A percentile compares a stretch with the other conserved stretches of the same genome.
Conservation (phyloP, 2,888 invertebrate genomes). For the Drosophila lutescens region DNA sequence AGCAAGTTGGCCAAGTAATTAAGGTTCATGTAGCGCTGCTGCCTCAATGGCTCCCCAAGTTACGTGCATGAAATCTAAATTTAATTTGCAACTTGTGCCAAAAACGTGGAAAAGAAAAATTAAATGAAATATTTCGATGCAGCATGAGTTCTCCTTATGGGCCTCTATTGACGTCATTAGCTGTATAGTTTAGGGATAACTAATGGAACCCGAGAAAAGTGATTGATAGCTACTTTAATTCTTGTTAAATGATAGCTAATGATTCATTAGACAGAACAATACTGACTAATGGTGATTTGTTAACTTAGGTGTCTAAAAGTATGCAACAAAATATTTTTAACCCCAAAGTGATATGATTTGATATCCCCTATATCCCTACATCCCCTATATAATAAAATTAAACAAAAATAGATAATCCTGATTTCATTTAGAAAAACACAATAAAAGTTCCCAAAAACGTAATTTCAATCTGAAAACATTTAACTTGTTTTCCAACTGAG, state of each 20-base stretch:
- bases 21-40: constrained; percentile 47
- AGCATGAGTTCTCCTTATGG: constrained; percentile 42
- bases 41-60: constrained; percentile 36
- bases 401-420: too few species aligned
- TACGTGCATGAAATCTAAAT: constrained; percentile 79
- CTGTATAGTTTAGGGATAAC: background rate
- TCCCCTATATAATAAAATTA: too few species aligned
- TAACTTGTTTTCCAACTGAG: background rate
- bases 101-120: constrained; percentile 39
- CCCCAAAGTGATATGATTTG: too few species aligned
- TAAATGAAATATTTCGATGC: constrained; percentile 36
- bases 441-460: constrained; percentile 5
- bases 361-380: too few species aligned
- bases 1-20: constrained; percentile 53
- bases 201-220: background rate
- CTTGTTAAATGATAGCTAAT: too few species aligned
- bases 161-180: constrained; percentile 71
- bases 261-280: background rate
- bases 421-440: background rate
- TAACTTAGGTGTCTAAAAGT: too few species aligned
- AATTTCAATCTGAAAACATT: constrained; percentile 6
- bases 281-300: too few species aligned
- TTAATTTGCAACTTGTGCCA: constrained; percentile 77
- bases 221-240: too few species aligned
- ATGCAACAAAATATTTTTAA: too few species aligned